These are phyloP conservation scores for Cylloceria caligata DNA, from an alignment of 2,888 invertebrate species.

Conservation along the genomic window DNA sequence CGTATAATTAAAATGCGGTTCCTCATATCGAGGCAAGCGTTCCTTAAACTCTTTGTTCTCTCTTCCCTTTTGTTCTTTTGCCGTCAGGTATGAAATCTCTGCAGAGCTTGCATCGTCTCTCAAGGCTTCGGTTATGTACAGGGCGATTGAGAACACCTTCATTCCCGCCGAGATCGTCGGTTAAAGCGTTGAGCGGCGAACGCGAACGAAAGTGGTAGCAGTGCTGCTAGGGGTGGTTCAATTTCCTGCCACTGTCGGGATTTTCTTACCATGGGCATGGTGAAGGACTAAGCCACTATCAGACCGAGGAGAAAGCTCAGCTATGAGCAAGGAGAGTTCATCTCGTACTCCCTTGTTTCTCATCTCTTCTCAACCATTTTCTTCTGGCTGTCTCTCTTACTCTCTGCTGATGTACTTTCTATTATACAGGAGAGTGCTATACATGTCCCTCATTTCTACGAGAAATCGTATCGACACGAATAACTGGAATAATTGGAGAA, in stretches of 20 bases:
- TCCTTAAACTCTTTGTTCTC: background rate
- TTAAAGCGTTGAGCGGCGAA: constrained; percentile 22
- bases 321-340: constrained; percentile 48
- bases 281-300: constrained; percentile 60
- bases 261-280: constrained; percentile 71
- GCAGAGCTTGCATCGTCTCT: background rate
- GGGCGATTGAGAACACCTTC: constrained; percentile 59
- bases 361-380: constrained; percentile 14
- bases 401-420: constrained; percentile 14
- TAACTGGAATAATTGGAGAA: constrained; percentile 16
- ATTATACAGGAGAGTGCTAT: background rate
- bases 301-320: constrained; percentile 34
- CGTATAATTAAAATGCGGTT: no score
- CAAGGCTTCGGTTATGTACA: constrained; percentile 15
- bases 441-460: background rate
- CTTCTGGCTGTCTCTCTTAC: constrained; percentile 2
- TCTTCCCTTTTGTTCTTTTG: background rate
- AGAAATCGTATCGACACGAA: constrained; percentile 17
- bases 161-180: constrained; percentile 52
- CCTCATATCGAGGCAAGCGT: background rate
- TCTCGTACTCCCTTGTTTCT: constrained; percentile 18
- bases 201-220: constrained; percentile 9
- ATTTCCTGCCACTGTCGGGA: constrained; percentile 75
- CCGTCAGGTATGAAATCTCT: constrained; percentile 2
- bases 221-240: constrained; percentile 68